These are phyloP conservation scores for Tokudaia muenninki DNA, from an alignment of 2,797 vertebrate species.

Conservation along the genomic window DNA sequence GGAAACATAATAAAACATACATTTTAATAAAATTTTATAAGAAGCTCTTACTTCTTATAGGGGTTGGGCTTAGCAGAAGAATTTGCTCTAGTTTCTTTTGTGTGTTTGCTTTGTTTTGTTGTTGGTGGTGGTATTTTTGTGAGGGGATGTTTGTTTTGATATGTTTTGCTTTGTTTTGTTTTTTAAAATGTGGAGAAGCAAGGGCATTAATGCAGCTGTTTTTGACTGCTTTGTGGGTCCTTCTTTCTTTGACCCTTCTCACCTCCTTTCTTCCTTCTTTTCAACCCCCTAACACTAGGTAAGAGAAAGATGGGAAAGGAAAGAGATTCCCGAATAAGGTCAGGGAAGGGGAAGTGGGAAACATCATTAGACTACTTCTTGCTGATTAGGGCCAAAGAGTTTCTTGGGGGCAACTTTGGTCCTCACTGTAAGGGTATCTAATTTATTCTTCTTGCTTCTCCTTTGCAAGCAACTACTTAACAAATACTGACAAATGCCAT, in stretches of 20 bases:
- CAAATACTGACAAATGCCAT: neutral
- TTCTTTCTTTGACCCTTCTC: neutral
- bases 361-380: neutral
- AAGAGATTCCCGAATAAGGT: neutral
- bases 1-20: neutral
- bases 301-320: neutral
- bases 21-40: slow-evolving; percentile 53
- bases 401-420: neutral
- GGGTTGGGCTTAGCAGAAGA: neutral
- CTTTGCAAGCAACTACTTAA: neutral
- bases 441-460: neutral
- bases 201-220: neutral
- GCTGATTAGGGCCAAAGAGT: neutral
- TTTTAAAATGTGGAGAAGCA: neutral
- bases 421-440: neutral
- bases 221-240: neutral
- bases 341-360: neutral
- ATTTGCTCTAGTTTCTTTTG: neutral
- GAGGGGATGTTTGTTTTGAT: neutral
- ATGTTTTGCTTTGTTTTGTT: neutral
- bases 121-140: neutral
- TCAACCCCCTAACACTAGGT: neutral
- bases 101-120: neutral
- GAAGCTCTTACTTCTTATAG: neutral
- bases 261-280: neutral